These are phyloP conservation scores for Arnoldichthys spilopterus DNA, from an alignment of 2,797 vertebrate species.

Conservation along the genomic window DNA sequence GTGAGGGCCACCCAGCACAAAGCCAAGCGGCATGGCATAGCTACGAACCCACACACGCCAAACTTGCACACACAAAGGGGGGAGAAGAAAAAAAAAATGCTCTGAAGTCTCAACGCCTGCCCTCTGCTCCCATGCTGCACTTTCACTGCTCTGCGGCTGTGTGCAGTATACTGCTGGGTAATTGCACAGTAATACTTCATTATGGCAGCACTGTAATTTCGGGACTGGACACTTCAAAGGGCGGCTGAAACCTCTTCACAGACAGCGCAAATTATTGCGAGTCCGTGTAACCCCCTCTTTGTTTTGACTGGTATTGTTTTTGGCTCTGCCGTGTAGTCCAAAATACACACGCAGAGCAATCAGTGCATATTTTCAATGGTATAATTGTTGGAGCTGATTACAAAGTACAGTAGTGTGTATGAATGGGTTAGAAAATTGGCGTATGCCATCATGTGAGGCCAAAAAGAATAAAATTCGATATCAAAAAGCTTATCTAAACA, in stretches of 20 bases:
- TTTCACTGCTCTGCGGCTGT: constrained; percentile 57
- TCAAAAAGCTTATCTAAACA: constrained; percentile 54
- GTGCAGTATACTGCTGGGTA: constrained; percentile 58
- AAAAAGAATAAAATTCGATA: constrained; percentile 48
- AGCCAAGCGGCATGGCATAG: constrained; percentile 45
- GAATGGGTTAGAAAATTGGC: constrained; percentile 54
- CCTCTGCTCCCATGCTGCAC: constrained; percentile 57
- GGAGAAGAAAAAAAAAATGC: too few species aligned
- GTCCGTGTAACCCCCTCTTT: constrained; percentile 72
- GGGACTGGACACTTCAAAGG: constrained; percentile 78
- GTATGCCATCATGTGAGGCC: constrained; percentile 45
- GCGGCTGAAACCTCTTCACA: constrained; percentile 70
- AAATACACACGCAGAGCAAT: constrained; percentile 81
- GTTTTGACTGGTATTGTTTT: constrained; percentile 71
- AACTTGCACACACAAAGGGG: constrained; percentile 33
- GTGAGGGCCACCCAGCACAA: constrained; percentile 44
- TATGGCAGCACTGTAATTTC: constrained; percentile 81
- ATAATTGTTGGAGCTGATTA: constrained; percentile 92
- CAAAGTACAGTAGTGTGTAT: constrained; percentile 71
- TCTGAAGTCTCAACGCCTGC: constrained; percentile 30
- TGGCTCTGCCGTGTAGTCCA: constrained; percentile 68
- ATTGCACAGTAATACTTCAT: constrained; percentile 80
- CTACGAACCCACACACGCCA: constrained; percentile 9
- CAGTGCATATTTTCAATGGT: constrained; percentile 75
- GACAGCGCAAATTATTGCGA: constrained; percentile 72